These are phyloP conservation scores for Nomada fucata DNA, from an alignment of 2,888 invertebrate species.

Conservation along the genomic window DNA sequence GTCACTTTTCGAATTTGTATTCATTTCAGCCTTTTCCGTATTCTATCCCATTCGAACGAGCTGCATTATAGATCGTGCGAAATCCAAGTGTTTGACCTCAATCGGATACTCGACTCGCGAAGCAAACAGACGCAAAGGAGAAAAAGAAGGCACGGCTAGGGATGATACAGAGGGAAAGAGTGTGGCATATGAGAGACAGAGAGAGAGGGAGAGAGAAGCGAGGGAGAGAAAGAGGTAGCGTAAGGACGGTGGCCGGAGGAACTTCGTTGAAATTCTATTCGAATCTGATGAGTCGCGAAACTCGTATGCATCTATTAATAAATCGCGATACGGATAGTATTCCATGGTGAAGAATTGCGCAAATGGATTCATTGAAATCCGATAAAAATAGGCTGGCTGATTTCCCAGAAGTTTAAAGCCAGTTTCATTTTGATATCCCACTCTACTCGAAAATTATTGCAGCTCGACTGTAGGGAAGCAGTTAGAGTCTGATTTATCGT, in stretches of 20 bases:
- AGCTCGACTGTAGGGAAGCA: too few relatives aligned
- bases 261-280: slow-evolving; percentile 62
- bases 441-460: too few relatives aligned
- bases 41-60: slow-evolving; percentile 65
- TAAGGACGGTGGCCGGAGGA: too few relatives aligned
- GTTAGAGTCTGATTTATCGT: too few relatives aligned
- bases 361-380: too few relatives aligned
- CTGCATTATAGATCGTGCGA: slow-evolving; percentile 77
- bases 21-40: slow-evolving; percentile 59
- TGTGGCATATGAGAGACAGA: not conserved
- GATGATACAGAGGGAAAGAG: slow-evolving; percentile 10
- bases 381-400: too few relatives aligned
- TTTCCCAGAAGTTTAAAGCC: too few relatives aligned
- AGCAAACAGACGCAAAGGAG: slow-evolving; percentile 48
- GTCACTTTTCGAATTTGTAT: slow-evolving; percentile 53
- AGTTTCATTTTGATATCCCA: too few relatives aligned
- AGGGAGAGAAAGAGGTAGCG: slow-evolving; percentile 35
- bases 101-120: slow-evolving; percentile 51
- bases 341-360: slow-evolving; percentile 7
- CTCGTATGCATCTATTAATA: slow-evolving; percentile 69
- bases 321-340: slow-evolving; percentile 69
- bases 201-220: slow-evolving; percentile 13
- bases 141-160: slow-evolving; percentile 11
- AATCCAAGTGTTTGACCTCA: slow-evolving; percentile 73
- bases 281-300: slow-evolving; percentile 57